Evolutionary conservation across 2,888 invertebrate genomes (phyloP).

Genomic region (Latrodectus hesperus): DNA sequence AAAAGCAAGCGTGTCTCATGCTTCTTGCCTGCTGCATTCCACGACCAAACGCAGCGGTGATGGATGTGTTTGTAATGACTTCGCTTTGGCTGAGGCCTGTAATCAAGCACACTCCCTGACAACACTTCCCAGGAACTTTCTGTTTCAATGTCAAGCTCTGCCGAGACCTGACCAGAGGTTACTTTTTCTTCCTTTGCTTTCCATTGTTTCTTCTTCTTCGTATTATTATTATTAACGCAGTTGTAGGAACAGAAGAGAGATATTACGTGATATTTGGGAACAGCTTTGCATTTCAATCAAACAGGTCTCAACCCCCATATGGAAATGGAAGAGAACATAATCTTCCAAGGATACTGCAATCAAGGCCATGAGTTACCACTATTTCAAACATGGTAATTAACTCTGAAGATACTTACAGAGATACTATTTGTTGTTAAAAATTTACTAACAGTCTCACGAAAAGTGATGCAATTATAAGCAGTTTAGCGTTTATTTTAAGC

Average conservation of each 20-base stretch:
- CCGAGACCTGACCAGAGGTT: conserved; percentile 33
- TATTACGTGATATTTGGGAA: conserved; percentile 19
- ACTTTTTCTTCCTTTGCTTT: neutral
- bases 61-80: conserved; percentile 67
- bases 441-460: too few relatives aligned
- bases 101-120: conserved; percentile 56
- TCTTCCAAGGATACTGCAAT: too few relatives aligned
- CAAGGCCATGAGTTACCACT: too few relatives aligned
- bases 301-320: too few relatives aligned
- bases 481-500: too few relatives aligned
- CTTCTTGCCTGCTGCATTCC: conserved; percentile 49
- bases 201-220: conserved; percentile 16
- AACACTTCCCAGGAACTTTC: conserved; percentile 45
- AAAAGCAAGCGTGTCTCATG: conserved; percentile 39
- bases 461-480: too few relatives aligned
- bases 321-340: too few relatives aligned
- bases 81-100: conserved; percentile 41
- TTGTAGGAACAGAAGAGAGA: conserved; percentile 2
- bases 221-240: conserved; percentile 30
- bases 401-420: too few relatives aligned
- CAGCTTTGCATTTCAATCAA: conserved; percentile 57
- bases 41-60: conserved; percentile 49
- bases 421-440: too few relatives aligned
- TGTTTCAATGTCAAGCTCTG: conserved; percentile 56
- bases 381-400: too few relatives aligned